phyloP scores from a whole-genome alignment of 2,113 vertebrate species.

The Alligator mississippiensis region DNA sequence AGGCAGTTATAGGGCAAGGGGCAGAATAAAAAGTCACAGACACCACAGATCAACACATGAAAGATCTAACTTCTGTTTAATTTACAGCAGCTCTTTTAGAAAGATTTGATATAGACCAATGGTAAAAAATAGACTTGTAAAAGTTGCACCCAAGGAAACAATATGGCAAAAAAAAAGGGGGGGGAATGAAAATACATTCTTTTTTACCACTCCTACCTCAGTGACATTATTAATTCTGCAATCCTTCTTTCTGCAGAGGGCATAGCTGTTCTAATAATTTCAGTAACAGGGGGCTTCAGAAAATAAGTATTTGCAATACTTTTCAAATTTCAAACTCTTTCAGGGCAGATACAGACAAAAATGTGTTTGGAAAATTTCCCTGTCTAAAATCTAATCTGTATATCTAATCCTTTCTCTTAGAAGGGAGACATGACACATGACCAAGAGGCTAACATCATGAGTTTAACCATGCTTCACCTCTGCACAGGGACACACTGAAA shows the following conservation, averaged over 20 bases:
- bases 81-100: background rate
- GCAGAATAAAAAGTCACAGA: background rate
- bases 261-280: background rate
- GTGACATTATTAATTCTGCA: background rate
- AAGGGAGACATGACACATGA: rapidly evolving
- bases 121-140: background rate
- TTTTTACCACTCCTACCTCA: background rate
- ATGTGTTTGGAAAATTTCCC: rapidly evolving
- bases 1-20: background rate
- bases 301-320: background rate
- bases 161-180: background rate
- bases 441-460: background rate
- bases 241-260: background rate
- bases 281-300: background rate
- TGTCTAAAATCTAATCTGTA: background rate
- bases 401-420: background rate
- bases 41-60: background rate
- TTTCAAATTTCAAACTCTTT: background rate
- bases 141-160: background rate
- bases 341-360: background rate
- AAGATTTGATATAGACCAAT: background rate
- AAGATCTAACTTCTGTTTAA: background rate
- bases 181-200: background rate
- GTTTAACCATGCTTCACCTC: background rate
- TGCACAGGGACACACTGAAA: too few species aligned